Base-by-base conservation (phyloP, 2,888 invertebrate species). In the Xanthostigma xanthostigma region DNA sequence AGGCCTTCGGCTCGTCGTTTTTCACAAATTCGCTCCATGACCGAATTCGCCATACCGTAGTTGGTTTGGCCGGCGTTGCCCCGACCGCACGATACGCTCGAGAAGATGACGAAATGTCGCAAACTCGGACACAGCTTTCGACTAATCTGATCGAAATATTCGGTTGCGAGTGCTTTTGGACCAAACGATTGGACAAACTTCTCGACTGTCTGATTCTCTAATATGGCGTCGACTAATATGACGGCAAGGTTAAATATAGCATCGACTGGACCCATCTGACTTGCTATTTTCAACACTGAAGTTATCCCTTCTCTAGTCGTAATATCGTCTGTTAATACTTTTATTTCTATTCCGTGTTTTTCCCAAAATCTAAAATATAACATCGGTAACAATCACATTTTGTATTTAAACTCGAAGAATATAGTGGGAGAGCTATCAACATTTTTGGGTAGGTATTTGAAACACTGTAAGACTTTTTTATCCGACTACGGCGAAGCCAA, bases 181-280 rank as follows among this genome's bases (percentile, higher is more conserved):
- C 69, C 76, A 51, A 78, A 76, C 0, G 84, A 83, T 8, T 71
- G 75, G 50, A 69, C 68, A 62, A 85, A 92, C 10, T 73, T 74
- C 46, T 84, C 81, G 2, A 68, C 64, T 0, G 77, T 81, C 65
- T 88, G 88, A 61, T 90, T 89, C 58, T 81, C 78, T 62, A 91
- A 78, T 40, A 88, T 67, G 0, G 77, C 78, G 60, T 92, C 91
- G 52, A 74, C 75, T 8, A 91, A 64, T 2, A 81, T 76, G 58
- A 90, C 90, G 6, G 94, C 94, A 52, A 94, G 71, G 64, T 95
- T 92, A 69, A 93, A 94, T 46, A 95, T 81, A 17, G 84, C 92
- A 33, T 84, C 84, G 11, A 94, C 77, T 2, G 78, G 77, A 1
- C 81, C 88, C 54, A 84, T 62, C 1, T 70, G 55, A 35, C 66